Base-by-base conservation (phyloP, 2,797 vertebrate species). In the Dipus sagitta region DNA sequence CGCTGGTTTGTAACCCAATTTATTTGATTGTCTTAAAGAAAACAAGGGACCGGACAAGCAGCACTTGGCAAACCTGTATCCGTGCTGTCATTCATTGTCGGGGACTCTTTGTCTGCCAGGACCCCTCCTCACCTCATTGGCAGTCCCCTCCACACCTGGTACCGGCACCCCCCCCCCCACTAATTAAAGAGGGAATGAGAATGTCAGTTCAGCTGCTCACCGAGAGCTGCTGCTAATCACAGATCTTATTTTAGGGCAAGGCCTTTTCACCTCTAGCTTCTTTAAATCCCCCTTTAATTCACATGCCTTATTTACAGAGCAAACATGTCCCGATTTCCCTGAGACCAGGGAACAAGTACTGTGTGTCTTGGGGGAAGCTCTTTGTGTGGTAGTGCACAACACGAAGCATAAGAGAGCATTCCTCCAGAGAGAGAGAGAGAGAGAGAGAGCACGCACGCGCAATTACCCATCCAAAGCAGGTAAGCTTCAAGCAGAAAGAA, bases 231-330 rank as follows among this genome's bases (percentile, higher is more conserved):
- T 0, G 15, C 70, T 79, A 87, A 92, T 88, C 96, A 90, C 86
- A 83, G 92, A 92, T 93, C 93, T 92, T 87, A 85, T 96, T 96
- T 93, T 91, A 95, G 95, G 95, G 92, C 95, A 78, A 32, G 88
- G 81, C 88, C 93, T 96, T 96, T 94, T 83, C 85, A 47, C 94
- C 89, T 93, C 82, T 13, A 80, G 89, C 68, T 86, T 81, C 91
- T 93, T 95, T 79, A 82, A 96, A 92, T 94, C 92, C 91, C 89
- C 74, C 85, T 88, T 96, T 96, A 95, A 96, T 95, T 94, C 94
- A 96, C 90, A 75, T 0, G 2, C 93, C 94, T 93, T 96, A 94
- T 96, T 97, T 97, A 96, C 95, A 89, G 94, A 95, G 77, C 93
- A 89, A 95, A 92, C 83, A 95, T 91, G 80, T 93, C 7, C 30